Evolutionary conservation across 2,113 vertebrate species (phyloP), one percentile per base, ranked within the genome.

Genomic region (Entelurus aequoreus): DNA sequence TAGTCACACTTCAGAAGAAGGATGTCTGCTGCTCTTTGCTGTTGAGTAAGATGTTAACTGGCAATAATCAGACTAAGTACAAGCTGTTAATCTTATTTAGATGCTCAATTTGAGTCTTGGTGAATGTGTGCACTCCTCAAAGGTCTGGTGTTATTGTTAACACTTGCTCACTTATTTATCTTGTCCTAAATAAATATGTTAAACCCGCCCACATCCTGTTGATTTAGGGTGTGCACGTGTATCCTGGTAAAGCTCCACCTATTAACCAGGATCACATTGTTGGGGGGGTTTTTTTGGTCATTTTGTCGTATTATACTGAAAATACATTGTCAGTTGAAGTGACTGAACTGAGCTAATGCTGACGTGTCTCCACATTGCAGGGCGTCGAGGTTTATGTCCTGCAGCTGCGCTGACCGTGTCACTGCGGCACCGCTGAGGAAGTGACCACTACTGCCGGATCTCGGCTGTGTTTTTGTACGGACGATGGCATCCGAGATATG

Each of bases 311-410:
- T 3, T 28, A 46, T 46, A 46, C 10, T 12, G 5, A 46, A 46
- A 46, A 46, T 46, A 46, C 42, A 46, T 9, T 42, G 40, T 8
- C 10, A 7, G 7, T 42, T 9, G 8, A 9, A 42, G 40, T 42
- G 40, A 42, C 10, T 6, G 42, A 12, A 46, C 1, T 56, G 11
- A 14, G 9, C 62, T 63, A 40, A 51, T 4, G 35, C 44, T 15
- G 9, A 63, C 61, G 72, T 55, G 16, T 0, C 58, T 66, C 77
- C 60, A 3, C 56, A 72, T 73, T 87, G 35, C 88, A 98, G 96
- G 90, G 90, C 74, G 88, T 98, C 66, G 91, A 94, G 86, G 89
- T 91, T 76, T 93, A 93, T 90, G 91, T 97, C 71, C 91, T 91
- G 73, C 93, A 95, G 75, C 89, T 98, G 75, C 92, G 90, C 87